phyloP scores from a whole-genome alignment of 2,797 vertebrate genomes.

The Toxotes lorentzi region DNA sequence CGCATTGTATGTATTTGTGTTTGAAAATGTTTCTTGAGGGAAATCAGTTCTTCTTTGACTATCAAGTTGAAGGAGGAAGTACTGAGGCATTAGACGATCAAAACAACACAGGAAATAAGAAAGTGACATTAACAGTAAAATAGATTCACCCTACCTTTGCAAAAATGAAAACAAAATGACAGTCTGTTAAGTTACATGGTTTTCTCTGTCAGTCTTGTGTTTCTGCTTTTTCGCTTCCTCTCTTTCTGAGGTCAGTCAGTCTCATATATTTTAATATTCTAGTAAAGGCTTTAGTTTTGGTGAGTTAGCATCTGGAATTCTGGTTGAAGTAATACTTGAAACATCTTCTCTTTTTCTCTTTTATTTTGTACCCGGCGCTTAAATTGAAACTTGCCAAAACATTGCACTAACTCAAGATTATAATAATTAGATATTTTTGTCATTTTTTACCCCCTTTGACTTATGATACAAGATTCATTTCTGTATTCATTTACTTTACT shows the following conservation, averaged over 20 bases:
- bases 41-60: not conserved
- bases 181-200: slow-evolving; percentile 22
- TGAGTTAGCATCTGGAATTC: slow-evolving; percentile 17
- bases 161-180: slow-evolving; percentile 2
- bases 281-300: slow-evolving; percentile 29
- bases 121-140: slow-evolving; percentile 12
- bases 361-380: slow-evolving; percentile 18
- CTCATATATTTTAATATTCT: slow-evolving; percentile 32
- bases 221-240: not conserved
- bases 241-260: slow-evolving; percentile 8
- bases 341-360: slow-evolving; percentile 16
- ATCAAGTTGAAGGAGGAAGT: not conserved
- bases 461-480: no score
- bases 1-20: not conserved
- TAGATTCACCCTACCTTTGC: not conserved
- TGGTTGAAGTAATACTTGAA: slow-evolving; percentile 30
- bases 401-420: not conserved
- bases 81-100: slow-evolving; percentile 18
- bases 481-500: not conserved
- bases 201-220: slow-evolving; percentile 7
- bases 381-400: slow-evolving; percentile 18
- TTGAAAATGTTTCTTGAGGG: not conserved
- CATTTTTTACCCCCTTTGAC: no score
- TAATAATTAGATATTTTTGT: no score
- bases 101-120: slow-evolving; percentile 12